Base-by-base conservation (phyloP, 2,888 invertebrate species). In the Tuberolachnus salignus region DNA sequence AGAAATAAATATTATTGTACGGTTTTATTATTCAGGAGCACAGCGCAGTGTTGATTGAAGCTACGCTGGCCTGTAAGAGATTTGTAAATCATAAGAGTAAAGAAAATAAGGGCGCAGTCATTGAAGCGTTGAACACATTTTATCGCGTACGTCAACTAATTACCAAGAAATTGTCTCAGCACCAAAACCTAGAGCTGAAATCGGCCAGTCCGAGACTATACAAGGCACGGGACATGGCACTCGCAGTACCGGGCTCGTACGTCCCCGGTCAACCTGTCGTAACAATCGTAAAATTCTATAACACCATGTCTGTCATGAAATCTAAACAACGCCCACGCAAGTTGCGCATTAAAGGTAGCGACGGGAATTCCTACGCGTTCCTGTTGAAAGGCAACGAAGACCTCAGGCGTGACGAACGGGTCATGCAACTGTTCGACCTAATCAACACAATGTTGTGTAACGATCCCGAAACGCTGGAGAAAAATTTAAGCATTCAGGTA, bases 311-410 rank as follows among this genome's bases (percentile, higher is more conserved):
- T 87, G 95, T 99, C 9, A 98, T 99, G 83, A 95, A 95, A 0
- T 98, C 98, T 1, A 99, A 99, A 86, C 99, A 99, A 86, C 88
- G 98, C 3, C 99, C 99, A 0, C 90, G 99, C 51, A 97, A 98
- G 82, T 89, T 99, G 3, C 92, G 94, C 85, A 95, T 99, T 81
- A 89, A 88, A 86, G 92, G 91, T 88, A 95, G 95, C 83, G 97
- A 99, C 86, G 99, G 99, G 78, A 94, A 95, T 85, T 97, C 98
- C 85, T 99, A 98, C 87, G 95, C 95, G 92, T 99, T 99, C 88
- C 88, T 99, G 51, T 88, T 99, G 82, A 99, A 99, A 86, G 99
- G 99, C 0, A 99, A 99, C 86, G 99, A 99, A 87, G 99, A 99
- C 88, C 87, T 99, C 80, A 89, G 99, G 0, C 99, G 99, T 86